phyloP scores from a whole-genome alignment of 2,888 invertebrate species.

The Zygothrica quintamaculata region DNA sequence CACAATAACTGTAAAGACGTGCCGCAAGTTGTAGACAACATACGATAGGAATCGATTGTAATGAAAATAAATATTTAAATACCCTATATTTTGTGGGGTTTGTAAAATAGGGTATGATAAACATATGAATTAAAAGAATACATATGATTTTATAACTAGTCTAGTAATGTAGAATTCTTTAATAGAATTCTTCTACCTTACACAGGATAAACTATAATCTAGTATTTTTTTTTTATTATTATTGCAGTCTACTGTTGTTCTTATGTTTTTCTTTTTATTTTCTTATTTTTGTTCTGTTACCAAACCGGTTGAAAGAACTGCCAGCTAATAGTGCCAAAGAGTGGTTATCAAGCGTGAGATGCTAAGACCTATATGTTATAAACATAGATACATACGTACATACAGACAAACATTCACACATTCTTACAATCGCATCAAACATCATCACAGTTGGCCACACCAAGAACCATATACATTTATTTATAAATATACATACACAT shows the following conservation, averaged over 20 bases:
- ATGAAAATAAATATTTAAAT: slow-evolving; percentile 22
- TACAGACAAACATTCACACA: slow-evolving; percentile 7
- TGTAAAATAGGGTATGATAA: slow-evolving; percentile 1
- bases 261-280: too few relatives aligned
- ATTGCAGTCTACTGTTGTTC: neutral
- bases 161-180: neutral
- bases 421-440: slow-evolving; percentile 38
- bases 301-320: slow-evolving; percentile 70
- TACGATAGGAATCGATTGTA: slow-evolving; percentile 33
- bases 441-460: slow-evolving; percentile 43
- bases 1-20: slow-evolving; percentile 61
- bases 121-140: neutral
- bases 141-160: neutral
- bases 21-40: slow-evolving; percentile 21
- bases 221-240: slow-evolving; percentile 14
- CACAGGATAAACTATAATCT: neutral
- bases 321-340: slow-evolving; percentile 57
- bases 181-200: neutral
- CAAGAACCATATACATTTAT: slow-evolving; percentile 31
- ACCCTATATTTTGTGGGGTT: slow-evolving; percentile 2
- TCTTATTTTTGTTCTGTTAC: too few relatives aligned
- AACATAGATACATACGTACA: slow-evolving; percentile 8
- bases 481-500: neutral
- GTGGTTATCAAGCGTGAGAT: slow-evolving; percentile 69
- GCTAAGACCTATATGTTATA: slow-evolving; percentile 41